Evolutionary conservation across 2,888 invertebrate genomes (phyloP).

Genomic region (Rotaria sp.): DNA sequence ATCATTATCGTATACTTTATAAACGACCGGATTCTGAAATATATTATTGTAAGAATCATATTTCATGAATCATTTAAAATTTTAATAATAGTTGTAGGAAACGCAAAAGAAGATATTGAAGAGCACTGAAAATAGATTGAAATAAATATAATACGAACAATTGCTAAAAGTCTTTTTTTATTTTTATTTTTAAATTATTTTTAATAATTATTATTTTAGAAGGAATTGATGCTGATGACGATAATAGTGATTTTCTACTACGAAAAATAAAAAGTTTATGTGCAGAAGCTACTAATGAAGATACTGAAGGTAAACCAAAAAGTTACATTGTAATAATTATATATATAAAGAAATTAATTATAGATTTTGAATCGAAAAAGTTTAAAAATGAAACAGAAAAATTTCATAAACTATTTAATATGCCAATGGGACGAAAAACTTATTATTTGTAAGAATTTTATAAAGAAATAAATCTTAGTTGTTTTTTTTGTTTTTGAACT

Average conservation of each 20-base stretch:
- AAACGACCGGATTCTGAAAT: slow-evolving; percentile 85
- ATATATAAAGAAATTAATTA: background rate
- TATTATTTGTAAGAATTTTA: slow-evolving; percentile 72
- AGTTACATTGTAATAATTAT: too few species aligned
- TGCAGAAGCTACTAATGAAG: slow-evolving; percentile 60
- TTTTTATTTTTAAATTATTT: too few species aligned
- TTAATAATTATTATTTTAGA: slow-evolving; percentile 29
- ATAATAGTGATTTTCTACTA: slow-evolving; percentile 84
- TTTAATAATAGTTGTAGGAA: slow-evolving; percentile 77
- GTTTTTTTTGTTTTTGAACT: too few species aligned
- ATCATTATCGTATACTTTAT: slow-evolving; percentile 86
- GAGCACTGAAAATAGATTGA: slow-evolving; percentile 91
- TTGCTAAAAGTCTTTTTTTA: slow-evolving; percentile 64
- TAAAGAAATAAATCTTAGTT: background rate
- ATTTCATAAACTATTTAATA: slow-evolving; percentile 78
- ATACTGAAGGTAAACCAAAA: slow-evolving; percentile 35
- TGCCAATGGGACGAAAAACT: slow-evolving; percentile 88
- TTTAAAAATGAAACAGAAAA: slow-evolving; percentile 72
- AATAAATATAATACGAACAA: slow-evolving; percentile 72
- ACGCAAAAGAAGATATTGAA: slow-evolving; percentile 76
- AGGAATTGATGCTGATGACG: slow-evolving; percentile 75
- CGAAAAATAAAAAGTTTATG: slow-evolving; percentile 92
- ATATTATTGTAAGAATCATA: slow-evolving; percentile 67
- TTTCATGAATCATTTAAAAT: too few species aligned
- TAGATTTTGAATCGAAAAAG: slow-evolving; percentile 73